phyloP scores from a whole-genome alignment of 2,888 invertebrate species.

The Trachelus stipa region DNA sequence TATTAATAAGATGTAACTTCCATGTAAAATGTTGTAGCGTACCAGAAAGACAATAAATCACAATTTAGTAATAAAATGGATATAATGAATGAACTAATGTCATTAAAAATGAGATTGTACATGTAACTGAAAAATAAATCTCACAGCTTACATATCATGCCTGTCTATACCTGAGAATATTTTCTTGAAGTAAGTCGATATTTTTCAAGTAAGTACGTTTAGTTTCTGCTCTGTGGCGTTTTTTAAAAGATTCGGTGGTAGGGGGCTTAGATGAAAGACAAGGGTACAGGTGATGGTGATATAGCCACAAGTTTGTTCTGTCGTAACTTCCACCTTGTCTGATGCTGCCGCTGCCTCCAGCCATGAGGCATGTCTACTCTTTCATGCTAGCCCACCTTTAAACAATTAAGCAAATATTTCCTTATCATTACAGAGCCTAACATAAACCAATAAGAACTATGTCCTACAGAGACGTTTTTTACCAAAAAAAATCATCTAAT shows the following conservation, averaged over 20 bases:
- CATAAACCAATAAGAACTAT: background rate
- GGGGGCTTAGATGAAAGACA: conserved; percentile 35
- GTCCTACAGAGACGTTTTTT: background rate
- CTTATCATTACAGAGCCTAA: background rate
- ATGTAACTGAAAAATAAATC: background rate
- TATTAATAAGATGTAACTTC: background rate
- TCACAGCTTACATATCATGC: background rate
- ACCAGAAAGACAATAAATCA: background rate
- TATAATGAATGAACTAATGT: background rate
- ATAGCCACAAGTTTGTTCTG: conserved; percentile 48
- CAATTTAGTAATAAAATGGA: background rate
- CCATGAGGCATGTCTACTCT: conserved; percentile 63
- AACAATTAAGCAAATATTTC: conserved; percentile 24
- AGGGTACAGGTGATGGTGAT: conserved; percentile 42
- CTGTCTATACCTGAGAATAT: conserved; percentile 49
- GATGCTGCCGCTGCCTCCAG: conserved; percentile 56
- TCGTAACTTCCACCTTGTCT: conserved; percentile 59
- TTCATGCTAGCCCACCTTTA: conserved; percentile 56
- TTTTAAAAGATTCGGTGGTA: conserved; percentile 49
- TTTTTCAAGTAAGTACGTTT: conserved; percentile 43
- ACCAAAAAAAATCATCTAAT: background rate
- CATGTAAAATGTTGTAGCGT: background rate
- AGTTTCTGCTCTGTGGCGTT: conserved; percentile 43
- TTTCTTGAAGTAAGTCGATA: conserved; percentile 46
- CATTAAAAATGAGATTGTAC: background rate